Evolutionary conservation across 2,888 invertebrate species (phyloP).

Genomic region (Eristalis tenax): DNA sequence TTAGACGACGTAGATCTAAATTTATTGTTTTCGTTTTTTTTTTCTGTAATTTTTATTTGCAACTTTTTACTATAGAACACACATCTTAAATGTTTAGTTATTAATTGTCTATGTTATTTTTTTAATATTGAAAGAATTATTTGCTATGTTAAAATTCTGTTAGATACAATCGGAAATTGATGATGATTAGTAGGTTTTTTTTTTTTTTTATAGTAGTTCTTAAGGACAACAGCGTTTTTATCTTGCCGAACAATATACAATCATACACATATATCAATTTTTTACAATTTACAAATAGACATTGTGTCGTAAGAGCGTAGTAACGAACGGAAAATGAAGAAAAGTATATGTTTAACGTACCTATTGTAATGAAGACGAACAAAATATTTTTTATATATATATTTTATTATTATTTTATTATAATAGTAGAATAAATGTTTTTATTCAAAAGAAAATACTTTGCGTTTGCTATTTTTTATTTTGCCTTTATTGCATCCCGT

Average conservation of each 20-base stretch:
- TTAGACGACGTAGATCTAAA: neutral
- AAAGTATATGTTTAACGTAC: conserved; percentile 71
- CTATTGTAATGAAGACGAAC: conserved; percentile 68
- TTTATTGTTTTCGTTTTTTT: conserved; percentile 42
- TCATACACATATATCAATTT: conserved; percentile 55
- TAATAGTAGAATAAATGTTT: conserved; percentile 72
- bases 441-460: conserved; percentile 61
- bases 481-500: neutral
- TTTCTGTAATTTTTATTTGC: conserved; percentile 23
- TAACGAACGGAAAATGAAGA: conserved; percentile 32
- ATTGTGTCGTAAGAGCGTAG: conserved; percentile 58
- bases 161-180: conserved; percentile 66
- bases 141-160: conserved; percentile 67
- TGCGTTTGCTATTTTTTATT: conserved; percentile 1
- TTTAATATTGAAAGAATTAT: conserved; percentile 38
- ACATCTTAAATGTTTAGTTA: conserved; percentile 47
- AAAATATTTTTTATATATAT: conserved; percentile 70
- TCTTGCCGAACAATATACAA: conserved; percentile 71
- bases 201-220: conserved; percentile 49
- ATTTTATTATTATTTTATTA: conserved; percentile 72
- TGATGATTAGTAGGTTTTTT: conserved; percentile 56
- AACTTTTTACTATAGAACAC: conserved; percentile 53
- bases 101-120: conserved; percentile 56
- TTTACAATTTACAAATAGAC: conserved; percentile 56
- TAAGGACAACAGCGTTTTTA: conserved; percentile 67